Base-by-base conservation (phyloP, 1,140 invertebrate species). In the Carcinoscorpius rotundicauda region DNA sequence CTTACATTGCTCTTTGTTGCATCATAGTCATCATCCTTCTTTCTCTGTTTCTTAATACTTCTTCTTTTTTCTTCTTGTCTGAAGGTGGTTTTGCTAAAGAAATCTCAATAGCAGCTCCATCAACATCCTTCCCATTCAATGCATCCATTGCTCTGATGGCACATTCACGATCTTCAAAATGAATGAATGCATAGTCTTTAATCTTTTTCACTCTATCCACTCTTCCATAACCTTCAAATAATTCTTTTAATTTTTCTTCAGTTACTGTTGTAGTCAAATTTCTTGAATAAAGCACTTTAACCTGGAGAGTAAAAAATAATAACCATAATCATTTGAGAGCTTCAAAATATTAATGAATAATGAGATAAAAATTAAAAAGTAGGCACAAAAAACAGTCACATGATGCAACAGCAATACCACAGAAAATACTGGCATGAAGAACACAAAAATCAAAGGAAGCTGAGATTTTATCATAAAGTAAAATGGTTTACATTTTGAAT, bases 171-270 rank as follows among this genome's bases (percentile, higher is more conserved):
- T 98, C 95, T 78, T 97, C 94, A 81, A 97, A 99, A 80, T 99
- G 96, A 74, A 99, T 88, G 81, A 99, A 99, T 65, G 94, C 95
- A 80, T 99, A 99, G 81, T 99, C 97, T 82, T 97, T 97, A 73
- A 97, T 95, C 80, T 98, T 98, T 81, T 98, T 99, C 57, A 98
- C 95, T 72, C 94, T 84, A 77, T 98, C 95, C 61, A 99, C 89
- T 78, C 92, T 91, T 64, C 97, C 97, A 80, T 84, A 93, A 71
- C 83, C 82, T 79, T 93, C 91, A 79, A 98, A 98, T 69, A 87
- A 84, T 74, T 96, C 91, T 77, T 97, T 97, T 50, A 99, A 76
- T 76, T 89, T 88, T 69, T 98, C 95, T 80, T 99, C 97, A 53
- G 91, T 88, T 65, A 96, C 94, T 75, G 97, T 91, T 80, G 96